Conservation (phyloP, 2,888 invertebrate species). For the Ophonus ardosiacus region DNA sequence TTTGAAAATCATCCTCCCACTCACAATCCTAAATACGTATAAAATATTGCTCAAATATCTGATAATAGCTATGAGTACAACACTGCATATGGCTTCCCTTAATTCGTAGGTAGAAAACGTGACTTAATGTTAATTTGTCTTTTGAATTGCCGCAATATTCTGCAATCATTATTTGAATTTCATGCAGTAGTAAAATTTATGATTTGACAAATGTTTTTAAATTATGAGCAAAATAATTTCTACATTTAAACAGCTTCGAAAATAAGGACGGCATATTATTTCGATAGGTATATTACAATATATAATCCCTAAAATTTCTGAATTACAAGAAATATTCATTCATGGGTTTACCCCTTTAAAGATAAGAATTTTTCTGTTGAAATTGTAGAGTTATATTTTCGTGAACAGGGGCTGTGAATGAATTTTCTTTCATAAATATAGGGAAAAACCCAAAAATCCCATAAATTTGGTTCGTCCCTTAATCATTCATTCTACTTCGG, state of each 20-base stretch:
- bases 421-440: neutral
- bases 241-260: neutral
- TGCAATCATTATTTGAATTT: neutral
- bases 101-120: neutral
- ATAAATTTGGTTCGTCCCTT: neutral
- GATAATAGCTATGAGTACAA: too few species aligned
- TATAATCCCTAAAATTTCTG: neutral
- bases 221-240: neutral
- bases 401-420: neutral
- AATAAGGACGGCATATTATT: neutral
- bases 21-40: too few species aligned
- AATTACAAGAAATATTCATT: conserved; percentile 28
- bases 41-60: too few species aligned
- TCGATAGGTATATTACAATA: neutral
- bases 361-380: neutral
- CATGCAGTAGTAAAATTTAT: neutral
- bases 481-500: neutral
- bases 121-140: neutral
- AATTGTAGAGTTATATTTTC: neutral
- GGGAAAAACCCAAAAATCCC: conserved; percentile 27
- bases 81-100: too few species aligned
- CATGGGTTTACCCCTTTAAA: conserved; percentile 9
- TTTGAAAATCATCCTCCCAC: too few species aligned
- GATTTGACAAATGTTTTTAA: neutral
- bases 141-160: neutral